Evolutionary conservation across 2,113 vertebrate species (phyloP), one percentile per base, ranked within the genome.

Genomic region (Mesoclemmys tuberculata): DNA sequence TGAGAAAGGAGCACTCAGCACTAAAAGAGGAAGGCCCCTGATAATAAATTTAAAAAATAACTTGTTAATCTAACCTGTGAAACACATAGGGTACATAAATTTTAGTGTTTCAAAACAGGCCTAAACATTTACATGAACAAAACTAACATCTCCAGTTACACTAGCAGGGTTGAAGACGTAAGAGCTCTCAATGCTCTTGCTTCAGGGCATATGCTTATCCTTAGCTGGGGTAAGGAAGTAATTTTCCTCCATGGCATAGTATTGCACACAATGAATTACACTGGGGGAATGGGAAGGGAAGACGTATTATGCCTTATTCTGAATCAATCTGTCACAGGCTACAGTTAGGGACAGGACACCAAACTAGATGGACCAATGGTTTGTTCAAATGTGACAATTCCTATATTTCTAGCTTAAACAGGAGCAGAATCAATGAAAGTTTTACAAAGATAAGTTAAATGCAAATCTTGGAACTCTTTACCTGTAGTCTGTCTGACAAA

Each of bases 301-400:
- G 68, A 90, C 84, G 90, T 9, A 82, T 27, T 84, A 27, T 31
- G 92, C 7, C 21, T 79, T 79, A 31, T 35, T 46, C 31, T 19
- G 27, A 92, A 81, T 91, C 75, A 46, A 91, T 93, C 85, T 85
- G 91, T 94, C 92, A 87, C 13, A 75, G 24, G 91, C 54, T 93
- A 91, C 83, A 94, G 90, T 92, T 92, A 93, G 81, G 85, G 91
- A 96, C 91, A 96, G 92, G 94, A 97, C 95, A 95, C 92, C 93
- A 92, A 96, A 96, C 94, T 92, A 97, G 89, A 88, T 95, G 95
- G 91, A 94, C 85, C 88, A 96, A 84, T 81, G 89, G 92, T 93
- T 84, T 94, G 91, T 78, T 96, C 89, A 89, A 92, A 97, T 89
- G 85, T 83, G 89, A 89, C 93, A 94, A 85, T 90, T 92, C 92